Percentiles rank a stretch among this genome's conserved stretches.
Conservation (phyloP, 1,140 invertebrate species). For the Phthorimaea operculella region DNA sequence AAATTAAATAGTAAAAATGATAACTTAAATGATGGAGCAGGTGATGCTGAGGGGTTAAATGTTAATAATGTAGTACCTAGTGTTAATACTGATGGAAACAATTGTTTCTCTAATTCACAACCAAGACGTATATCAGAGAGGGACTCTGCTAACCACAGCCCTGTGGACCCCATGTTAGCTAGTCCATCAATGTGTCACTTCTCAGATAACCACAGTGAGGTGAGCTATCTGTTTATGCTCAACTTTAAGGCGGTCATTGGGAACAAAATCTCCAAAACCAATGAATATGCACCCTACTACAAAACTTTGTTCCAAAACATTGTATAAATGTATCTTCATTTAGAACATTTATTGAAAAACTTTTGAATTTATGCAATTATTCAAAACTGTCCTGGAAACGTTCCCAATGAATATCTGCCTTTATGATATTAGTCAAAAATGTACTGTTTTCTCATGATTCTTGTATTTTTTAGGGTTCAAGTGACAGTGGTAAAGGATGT, state of each 20-base stretch:
- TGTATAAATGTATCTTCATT: too few relatives aligned
- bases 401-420: not conserved
- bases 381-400: too few relatives aligned
- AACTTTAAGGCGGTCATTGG: too few relatives aligned
- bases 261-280: too few relatives aligned
- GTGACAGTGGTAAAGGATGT: constrained; percentile 81
- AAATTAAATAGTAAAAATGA: constrained; percentile 26
- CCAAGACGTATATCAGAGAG: constrained; percentile 67
- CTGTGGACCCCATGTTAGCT: constrained; percentile 72
- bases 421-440: not conserved
- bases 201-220: constrained; percentile 76
- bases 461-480: constrained; percentile 70
- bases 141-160: constrained; percentile 77
- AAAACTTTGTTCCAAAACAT: too few relatives aligned
- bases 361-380: not conserved
- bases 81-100: constrained; percentile 38
- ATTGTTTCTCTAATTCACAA: constrained; percentile 55
- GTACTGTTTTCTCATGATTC: not conserved
- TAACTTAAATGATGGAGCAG: constrained; percentile 21
- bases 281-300: too few relatives aligned
- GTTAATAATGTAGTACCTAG: constrained; percentile 41
- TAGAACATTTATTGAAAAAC: constrained; percentile 1
- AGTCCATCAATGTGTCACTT: constrained; percentile 74
- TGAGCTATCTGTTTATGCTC: constrained; percentile 30
- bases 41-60: constrained; percentile 41